A percentile compares a stretch with the other conserved stretches of the same genome.
phyloP scores from a whole-genome alignment of 2,113 vertebrate species.

The Oryzias melastigma region DNA sequence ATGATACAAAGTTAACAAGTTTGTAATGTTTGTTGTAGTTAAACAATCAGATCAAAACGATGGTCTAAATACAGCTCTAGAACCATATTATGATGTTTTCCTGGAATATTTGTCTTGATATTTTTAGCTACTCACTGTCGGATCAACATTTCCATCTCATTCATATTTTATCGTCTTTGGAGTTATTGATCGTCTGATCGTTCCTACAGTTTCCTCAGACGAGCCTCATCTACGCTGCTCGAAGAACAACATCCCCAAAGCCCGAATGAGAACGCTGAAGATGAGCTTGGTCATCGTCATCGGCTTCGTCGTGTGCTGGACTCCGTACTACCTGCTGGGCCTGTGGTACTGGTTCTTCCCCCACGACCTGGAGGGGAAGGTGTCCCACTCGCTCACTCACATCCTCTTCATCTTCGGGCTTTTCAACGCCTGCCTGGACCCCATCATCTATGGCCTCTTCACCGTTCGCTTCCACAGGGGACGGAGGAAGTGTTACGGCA shows the following conservation, averaged over 20 bases:
- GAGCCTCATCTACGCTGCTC: conserved; percentile 75
- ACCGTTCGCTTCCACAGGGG: conserved; percentile 65
- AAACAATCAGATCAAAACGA: too few relatives aligned
- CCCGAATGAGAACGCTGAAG: conserved; percentile 79
- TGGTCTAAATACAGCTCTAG: too few relatives aligned
- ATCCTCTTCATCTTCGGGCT: conserved; percentile 82
- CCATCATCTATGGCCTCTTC: conserved; percentile 79
- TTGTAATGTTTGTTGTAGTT: too few relatives aligned
- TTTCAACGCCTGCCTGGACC: conserved; percentile 78
- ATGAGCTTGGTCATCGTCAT: conserved; percentile 83
- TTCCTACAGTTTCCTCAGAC: conserved; percentile 49
- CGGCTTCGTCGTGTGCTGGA: conserved; percentile 82
- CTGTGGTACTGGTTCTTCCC: conserved; percentile 85
- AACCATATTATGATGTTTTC: too few relatives aligned
- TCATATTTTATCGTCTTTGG: too few relatives aligned
- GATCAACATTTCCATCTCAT: too few relatives aligned
- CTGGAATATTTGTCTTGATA: too few relatives aligned
- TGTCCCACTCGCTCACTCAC: conserved; percentile 77
- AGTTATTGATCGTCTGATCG: too few relatives aligned
- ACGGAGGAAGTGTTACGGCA: conserved; percentile 20
- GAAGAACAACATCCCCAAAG: conserved; percentile 81
- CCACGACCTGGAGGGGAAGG: conserved; percentile 74
- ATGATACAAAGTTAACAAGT: too few relatives aligned
- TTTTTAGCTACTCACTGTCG: too few relatives aligned
- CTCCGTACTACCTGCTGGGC: conserved; percentile 81